Evolutionary conservation across 1,140 invertebrate species (phyloP).

Genomic region (Pseudomyrmex sp.): DNA sequence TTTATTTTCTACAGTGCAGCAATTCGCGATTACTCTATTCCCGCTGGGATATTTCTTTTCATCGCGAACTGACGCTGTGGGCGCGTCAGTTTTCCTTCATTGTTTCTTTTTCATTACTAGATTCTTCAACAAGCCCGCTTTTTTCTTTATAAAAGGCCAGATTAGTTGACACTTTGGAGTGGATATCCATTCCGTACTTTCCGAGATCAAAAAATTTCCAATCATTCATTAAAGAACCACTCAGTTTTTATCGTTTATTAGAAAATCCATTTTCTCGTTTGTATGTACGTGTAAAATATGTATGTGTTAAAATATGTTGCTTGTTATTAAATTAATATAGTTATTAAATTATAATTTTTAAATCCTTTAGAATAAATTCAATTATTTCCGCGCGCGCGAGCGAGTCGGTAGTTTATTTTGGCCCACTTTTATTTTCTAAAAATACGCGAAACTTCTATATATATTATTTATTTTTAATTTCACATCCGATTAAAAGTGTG

Average conservation of each 20-base stretch:
- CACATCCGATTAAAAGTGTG: neutral
- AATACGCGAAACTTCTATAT: neutral
- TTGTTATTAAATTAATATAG: neutral
- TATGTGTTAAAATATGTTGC: too few relatives aligned
- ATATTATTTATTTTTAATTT: constrained; percentile 8
- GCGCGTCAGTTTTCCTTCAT: neutral
- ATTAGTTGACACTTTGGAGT: too few relatives aligned
- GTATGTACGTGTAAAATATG: too few relatives aligned
- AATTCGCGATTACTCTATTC: neutral
- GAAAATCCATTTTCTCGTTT: neutral
- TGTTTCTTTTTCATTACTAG: neutral
- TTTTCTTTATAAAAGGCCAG: too few relatives aligned
- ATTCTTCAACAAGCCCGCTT: neutral
- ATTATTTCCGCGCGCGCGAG: neutral
- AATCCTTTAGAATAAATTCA: neutral
- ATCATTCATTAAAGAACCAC: too few relatives aligned
- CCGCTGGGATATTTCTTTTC: neutral
- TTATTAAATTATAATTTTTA: neutral
- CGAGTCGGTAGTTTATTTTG: neutral
- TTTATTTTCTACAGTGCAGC: neutral
- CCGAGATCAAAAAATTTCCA: neutral
- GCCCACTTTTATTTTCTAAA: constrained; percentile 45
- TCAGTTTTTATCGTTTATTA: constrained; percentile 1
- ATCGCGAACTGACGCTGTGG: neutral
- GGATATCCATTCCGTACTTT: too few relatives aligned